phyloP scores from a whole-genome alignment of 2,888 invertebrate species.

The Apamea epomidion region DNA sequence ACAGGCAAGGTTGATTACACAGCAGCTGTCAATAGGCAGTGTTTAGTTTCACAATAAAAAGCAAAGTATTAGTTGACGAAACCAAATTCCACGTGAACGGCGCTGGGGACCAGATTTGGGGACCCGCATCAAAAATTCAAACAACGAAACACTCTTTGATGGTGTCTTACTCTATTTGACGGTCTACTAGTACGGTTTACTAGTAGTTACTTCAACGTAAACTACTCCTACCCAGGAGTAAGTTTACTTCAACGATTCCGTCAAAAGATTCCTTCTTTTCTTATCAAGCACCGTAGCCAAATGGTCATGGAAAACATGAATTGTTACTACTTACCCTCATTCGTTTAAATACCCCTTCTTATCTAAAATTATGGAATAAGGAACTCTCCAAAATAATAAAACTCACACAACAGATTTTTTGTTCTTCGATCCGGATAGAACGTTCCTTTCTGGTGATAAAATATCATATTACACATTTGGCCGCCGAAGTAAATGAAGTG shows the following conservation, averaged over 20 bases:
- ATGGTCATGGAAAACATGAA: background rate
- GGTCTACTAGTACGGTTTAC: no score
- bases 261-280: background rate
- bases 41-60: constrained; percentile 79
- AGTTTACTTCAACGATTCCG: background rate
- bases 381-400: constrained; percentile 22
- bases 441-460: constrained; percentile 70
- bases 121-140: constrained; percentile 23
- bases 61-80: constrained; percentile 71
- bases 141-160: background rate
- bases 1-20: constrained; percentile 71
- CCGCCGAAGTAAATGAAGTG: constrained; percentile 67
- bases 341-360: background rate
- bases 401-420: constrained; percentile 56
- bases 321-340: background rate
- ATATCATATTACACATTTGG: constrained; percentile 77
- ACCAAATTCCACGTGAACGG: constrained; percentile 70
- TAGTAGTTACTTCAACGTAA: background rate
- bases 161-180: background rate
- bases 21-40: constrained; percentile 79
- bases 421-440: constrained; percentile 77
- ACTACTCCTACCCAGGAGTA: no score
- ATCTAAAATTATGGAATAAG: background rate
- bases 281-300: background rate
- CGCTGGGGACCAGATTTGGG: constrained; percentile 58